A percentile compares a stretch with the other conserved stretches of the same genome.
phyloP scores from a whole-genome alignment of 1,140 invertebrate genomes.

The Nebria ingens region DNA sequence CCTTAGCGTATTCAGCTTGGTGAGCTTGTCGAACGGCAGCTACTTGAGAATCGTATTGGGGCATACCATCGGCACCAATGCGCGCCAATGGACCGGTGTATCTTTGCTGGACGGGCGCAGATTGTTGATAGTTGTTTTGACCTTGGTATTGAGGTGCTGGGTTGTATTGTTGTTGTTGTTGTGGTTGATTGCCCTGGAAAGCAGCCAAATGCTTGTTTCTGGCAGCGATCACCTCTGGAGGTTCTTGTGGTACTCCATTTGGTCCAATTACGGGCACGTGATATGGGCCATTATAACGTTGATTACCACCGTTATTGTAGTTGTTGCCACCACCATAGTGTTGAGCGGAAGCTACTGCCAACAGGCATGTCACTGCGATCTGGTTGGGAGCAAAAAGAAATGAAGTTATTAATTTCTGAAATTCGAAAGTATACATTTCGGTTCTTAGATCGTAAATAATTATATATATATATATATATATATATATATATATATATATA shows the following conservation, averaged over 20 bases:
- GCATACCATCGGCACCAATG: not conserved
- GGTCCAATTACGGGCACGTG: slow-evolving; percentile 1
- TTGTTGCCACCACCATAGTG: not conserved
- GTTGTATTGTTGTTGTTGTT: not conserved
- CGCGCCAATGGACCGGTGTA: not conserved
- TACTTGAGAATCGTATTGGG: not conserved
- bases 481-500: no score
- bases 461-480: no score
- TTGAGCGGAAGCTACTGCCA: not conserved
- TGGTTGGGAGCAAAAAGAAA: no score
- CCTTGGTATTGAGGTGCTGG: not conserved
- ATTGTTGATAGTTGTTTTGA: no score
- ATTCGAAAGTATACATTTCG: no score
- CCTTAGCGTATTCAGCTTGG: not conserved
- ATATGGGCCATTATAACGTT: not conserved
- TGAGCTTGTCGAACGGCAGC: not conserved
- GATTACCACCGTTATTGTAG: not conserved
- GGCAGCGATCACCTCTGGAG: not conserved
- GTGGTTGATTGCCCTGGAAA: not conserved
- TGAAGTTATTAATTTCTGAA: no score
- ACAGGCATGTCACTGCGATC: not conserved
- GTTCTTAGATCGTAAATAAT: no score
- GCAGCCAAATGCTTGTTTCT: not conserved
- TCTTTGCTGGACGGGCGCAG: not conserved
- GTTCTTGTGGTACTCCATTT: slow-evolving; percentile 8